Base-by-base conservation (phyloP, 92 coral and sea anemone species). In the Porites rus region DNA sequence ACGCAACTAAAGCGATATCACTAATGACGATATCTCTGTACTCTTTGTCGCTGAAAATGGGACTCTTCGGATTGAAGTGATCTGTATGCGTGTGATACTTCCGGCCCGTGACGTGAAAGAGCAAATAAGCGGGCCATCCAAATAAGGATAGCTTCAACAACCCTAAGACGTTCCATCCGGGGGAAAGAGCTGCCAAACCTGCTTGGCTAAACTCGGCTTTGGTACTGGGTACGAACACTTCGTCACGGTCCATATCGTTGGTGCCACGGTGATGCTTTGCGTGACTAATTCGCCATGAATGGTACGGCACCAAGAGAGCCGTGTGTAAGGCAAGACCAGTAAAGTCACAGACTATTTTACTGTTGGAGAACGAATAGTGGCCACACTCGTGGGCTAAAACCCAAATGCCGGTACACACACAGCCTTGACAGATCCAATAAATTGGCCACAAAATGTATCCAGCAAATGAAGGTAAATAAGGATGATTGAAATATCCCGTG, bases 241-340 rank as follows among this genome's bases (percentile, higher is more conserved):
- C 94, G 72, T 91, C 94, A 28, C 83, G 66, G 84, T 91, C 92
- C 69, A 91, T 72, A 46, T 88, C 89, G 58, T 88, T 88, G 22
- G 94, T 91, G 76, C 86, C 79, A 60, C 89, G 89, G 83, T 91
- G 94, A 54, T 91, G 94, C 62, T 88, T 91, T 14, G 94, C 84
- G 73, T 91, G 94, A 79, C 94, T 91, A 10, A 91, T 83, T 73
- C 92, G 77, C 94, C 94, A 91, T n/a, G 94, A 91, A 38, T 87
- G 89, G 62, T 73, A 88, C 21, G 94, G 94, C 38, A 91, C 94
- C 4, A 91, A 89, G 31, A 91, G 84, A 12, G 75, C 63, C 9
- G 92, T 83, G 65, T 91, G 94, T 19, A 88, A 72, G 52, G 51
- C 86, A 54, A 91, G 80, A 10, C 94, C 94, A 51, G 89, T 86